phyloP scores from a whole-genome alignment of 2,888 invertebrate genomes.

The Tipula confusa region DNA sequence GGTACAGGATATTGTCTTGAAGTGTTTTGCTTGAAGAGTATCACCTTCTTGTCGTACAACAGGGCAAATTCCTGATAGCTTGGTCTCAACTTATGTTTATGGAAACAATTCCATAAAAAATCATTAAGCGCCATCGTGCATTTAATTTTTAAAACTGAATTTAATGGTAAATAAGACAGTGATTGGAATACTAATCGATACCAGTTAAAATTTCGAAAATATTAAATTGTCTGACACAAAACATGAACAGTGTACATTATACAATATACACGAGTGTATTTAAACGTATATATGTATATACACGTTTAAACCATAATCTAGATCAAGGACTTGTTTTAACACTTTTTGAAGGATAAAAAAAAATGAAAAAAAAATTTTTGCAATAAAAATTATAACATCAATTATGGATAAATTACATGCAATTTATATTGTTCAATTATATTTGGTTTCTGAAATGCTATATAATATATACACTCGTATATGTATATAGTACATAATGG shows the following conservation, averaged over 20 bases:
- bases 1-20: no score
- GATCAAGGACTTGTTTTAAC: neutral
- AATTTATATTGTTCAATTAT: neutral
- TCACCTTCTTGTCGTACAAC: no score
- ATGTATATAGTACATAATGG: no score
- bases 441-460: no score
- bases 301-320: neutral
- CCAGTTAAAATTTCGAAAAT: neutral
- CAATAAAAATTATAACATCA: neutral
- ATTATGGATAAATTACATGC: neutral
- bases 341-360: neutral
- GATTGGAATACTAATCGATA: neutral
- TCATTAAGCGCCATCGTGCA: neutral
- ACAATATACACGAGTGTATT: neutral
- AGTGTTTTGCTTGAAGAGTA: no score
- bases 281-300: no score
- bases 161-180: neutral
- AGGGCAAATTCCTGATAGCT: no score
- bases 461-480: no score
- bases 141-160: neutral
- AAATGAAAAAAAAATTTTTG: neutral
- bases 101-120: no score
- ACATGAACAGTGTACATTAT: neutral
- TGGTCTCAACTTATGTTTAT: no score
- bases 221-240: neutral